Evolutionary conservation across 2,888 invertebrate genomes (phyloP), one percentile per base, ranked within the genome.

Genomic region (Spilosoma lubricipeda): DNA sequence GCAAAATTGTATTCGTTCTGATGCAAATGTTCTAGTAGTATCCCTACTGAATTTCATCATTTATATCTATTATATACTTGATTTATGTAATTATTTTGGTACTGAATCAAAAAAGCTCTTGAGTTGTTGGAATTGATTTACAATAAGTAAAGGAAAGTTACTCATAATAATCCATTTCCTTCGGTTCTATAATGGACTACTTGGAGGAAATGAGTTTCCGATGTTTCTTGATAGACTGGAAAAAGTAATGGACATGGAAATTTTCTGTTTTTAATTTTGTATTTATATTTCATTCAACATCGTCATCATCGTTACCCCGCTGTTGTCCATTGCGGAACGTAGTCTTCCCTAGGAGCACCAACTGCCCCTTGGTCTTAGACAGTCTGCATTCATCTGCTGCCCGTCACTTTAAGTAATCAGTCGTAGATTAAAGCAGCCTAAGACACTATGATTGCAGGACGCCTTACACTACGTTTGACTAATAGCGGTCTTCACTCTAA

Each of bases 1-100:
- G 63, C 64, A 74, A 72, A 72, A 78, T 77, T 73, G 56, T 80
- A 77, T 82, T 76, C 75, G 73, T 76, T 73, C 67, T 36, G 52
- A 59, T 71, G 30, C 66, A 67, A 78, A 76, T 66, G 66, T 70
- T 67, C 20, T 67, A 45, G 73, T 77, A 71, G 75, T 30, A 30
- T 30, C 30, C 30, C 30, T 13, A 70, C 65, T 56, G 20, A 36
- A 27, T 30, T 30, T 30, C 8, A 63, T 7, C 27, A 30, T 30
- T 7, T 7, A 30, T 30, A 74, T 48, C 64, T 39, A 59, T 27
- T 18, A 9, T 56, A 36, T 15, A 27, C 56, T 56, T 36, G n/a
- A 56, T 69, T 39, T 27, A 52, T 48, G 23, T 42, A 63, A 42
- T 63, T 63, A 42, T 70, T 63, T 36, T 42, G 30, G 15, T 27